Percentiles rank a stretch among this genome's conserved stretches.
phyloP scores from a whole-genome alignment of 2,797 vertebrate species.

The Syngnathus acus region DNA sequence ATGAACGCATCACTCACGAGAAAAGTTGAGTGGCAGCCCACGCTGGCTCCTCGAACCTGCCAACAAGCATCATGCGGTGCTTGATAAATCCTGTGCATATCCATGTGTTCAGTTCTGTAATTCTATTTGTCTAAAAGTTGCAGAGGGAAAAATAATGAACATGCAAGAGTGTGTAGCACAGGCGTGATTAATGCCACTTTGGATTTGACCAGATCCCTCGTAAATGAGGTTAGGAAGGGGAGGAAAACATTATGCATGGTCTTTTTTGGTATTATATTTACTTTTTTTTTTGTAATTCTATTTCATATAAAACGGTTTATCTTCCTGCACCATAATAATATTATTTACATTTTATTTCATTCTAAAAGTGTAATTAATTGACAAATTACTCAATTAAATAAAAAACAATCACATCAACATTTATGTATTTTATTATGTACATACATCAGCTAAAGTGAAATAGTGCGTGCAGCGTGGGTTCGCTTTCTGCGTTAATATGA shows the following conservation, averaged over 20 bases:
- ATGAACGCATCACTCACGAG: slow-evolving; percentile 1
- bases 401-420: background rate
- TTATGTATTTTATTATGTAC: background rate
- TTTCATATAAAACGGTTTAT: background rate
- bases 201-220: background rate
- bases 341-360: background rate
- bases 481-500: too few species aligned
- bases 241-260: background rate
- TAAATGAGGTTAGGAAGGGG: background rate
- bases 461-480: too few species aligned
- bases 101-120: background rate
- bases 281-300: background rate
- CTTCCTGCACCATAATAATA: background rate
- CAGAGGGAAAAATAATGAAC: background rate
- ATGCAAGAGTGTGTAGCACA: background rate
- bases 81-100: background rate
- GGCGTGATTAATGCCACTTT: background rate
- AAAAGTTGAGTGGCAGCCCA: background rate
- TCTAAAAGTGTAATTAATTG: background rate
- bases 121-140: background rate
- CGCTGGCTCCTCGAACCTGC: background rate
- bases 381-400: background rate
- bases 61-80: background rate
- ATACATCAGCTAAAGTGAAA: background rate
- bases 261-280: background rate